A percentile compares a stretch with the other conserved stretches of the same genome.
Evolutionary conservation across 2,888 invertebrate species (phyloP).

Genomic region (Rotaria sp.): DNA sequence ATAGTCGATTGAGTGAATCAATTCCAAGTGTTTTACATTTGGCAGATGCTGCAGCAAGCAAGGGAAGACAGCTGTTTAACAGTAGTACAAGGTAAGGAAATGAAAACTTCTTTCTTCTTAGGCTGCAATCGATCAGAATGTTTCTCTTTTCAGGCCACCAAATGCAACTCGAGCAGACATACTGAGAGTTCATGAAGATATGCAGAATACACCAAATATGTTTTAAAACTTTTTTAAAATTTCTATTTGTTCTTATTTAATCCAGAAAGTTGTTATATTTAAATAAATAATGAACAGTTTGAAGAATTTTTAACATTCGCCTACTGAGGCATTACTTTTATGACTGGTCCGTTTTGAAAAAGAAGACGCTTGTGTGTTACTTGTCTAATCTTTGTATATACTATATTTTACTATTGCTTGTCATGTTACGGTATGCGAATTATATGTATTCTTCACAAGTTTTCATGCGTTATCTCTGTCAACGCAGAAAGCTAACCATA

Average conservation of each 20-base stretch:
- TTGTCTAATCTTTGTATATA: too few relatives aligned
- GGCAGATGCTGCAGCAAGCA: neutral
- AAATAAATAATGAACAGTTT: neutral
- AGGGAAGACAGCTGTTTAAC: neutral
- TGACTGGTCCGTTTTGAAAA: too few relatives aligned
- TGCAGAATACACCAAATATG: neutral
- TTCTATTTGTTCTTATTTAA: neutral
- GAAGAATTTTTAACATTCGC: neutral
- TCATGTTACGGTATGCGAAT: too few relatives aligned
- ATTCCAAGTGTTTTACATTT: neutral
- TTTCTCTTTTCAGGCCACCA: neutral
- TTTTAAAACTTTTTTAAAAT: neutral
- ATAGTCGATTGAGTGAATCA: neutral
- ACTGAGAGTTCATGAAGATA: neutral
- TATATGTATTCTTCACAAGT: too few relatives aligned
- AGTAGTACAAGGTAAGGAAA: neutral
- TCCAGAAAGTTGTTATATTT: neutral
- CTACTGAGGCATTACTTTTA: neutral
- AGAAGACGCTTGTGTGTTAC: too few relatives aligned
- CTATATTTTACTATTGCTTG: too few relatives aligned
- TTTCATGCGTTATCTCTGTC: too few relatives aligned
- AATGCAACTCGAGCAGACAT: neutral
- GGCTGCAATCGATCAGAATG: neutral
- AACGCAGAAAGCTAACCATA: too few relatives aligned
- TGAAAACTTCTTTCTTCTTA: neutral